Conservation (phyloP, 2,113 vertebrate species). For the Acinonyx jubatus region DNA sequence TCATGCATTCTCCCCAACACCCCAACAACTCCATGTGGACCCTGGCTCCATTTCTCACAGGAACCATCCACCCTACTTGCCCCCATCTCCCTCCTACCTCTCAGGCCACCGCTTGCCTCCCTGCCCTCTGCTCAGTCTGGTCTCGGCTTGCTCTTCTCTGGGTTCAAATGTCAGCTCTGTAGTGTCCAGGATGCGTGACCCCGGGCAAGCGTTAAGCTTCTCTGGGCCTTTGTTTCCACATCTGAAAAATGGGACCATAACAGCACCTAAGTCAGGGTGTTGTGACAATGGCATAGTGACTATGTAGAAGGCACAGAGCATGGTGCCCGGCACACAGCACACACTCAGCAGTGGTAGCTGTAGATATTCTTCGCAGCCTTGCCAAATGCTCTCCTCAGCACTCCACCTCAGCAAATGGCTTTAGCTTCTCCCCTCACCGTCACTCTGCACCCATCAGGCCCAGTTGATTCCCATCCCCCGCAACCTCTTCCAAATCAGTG, state of each 20-base stretch:
- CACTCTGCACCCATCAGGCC: not conserved
- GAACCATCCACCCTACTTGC: not conserved
- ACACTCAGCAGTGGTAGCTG: not conserved
- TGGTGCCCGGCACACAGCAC: not conserved
- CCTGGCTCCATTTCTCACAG: not conserved
- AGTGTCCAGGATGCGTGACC: not conserved
- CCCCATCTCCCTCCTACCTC: conserved; percentile 3
- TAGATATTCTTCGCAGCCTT: not conserved
- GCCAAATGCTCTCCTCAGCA: not conserved
- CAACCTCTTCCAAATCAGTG: not conserved
- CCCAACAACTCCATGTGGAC: not conserved
- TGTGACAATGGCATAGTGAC: not conserved
- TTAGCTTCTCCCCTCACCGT: not conserved
- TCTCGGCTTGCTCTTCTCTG: not conserved
- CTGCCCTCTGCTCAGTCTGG: not conserved
- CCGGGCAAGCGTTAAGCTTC: not conserved
- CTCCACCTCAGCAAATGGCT: not conserved
- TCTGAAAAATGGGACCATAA: conserved; percentile 4
- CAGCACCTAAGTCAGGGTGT: not conserved
- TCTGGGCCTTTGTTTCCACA: not conserved
- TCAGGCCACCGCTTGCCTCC: not conserved
- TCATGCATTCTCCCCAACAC: not conserved
- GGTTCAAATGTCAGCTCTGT: not conserved
- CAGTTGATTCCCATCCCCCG: not conserved
- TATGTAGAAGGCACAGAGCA: not conserved